Evolutionary conservation across 2,113 vertebrate genomes (phyloP).

Genomic region (Perognathus longimembris): DNA sequence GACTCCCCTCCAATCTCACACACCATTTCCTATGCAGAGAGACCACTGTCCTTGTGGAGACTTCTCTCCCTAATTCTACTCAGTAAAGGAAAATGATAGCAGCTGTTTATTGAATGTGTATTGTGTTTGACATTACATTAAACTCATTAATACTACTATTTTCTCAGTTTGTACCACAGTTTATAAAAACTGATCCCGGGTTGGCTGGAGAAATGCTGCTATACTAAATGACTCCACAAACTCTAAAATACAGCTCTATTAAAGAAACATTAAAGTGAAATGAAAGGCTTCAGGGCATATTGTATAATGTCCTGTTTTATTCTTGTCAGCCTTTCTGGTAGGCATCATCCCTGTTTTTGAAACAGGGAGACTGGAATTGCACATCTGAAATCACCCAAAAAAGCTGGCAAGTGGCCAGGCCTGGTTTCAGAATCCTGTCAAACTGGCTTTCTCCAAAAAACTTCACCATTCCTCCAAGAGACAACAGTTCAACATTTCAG

Average conservation of each 20-base stretch:
- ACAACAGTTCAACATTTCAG: background rate
- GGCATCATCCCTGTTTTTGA: background rate
- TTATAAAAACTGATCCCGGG: background rate
- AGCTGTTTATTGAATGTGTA: background rate
- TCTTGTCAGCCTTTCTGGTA: background rate
- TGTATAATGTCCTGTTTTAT: background rate
- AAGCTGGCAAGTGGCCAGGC: background rate
- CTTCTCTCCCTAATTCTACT: background rate
- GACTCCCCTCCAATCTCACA: background rate
- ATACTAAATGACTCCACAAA: background rate
- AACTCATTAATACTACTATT: background rate
- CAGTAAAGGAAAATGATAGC: background rate
- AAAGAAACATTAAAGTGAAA: background rate
- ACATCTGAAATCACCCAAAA: background rate
- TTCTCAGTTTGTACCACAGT: background rate
- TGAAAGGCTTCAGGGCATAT: background rate
- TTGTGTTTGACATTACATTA: background rate
- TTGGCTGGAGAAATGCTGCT: background rate
- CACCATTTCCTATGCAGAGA: background rate
- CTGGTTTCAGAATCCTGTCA: background rate
- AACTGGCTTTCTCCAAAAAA: background rate
- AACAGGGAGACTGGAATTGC: background rate
- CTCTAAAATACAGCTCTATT: background rate
- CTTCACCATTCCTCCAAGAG: background rate
- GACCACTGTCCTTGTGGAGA: background rate